Evolutionary conservation across 2,888 invertebrate genomes (phyloP).

Genomic region (Eupelmus urozonus): DNA sequence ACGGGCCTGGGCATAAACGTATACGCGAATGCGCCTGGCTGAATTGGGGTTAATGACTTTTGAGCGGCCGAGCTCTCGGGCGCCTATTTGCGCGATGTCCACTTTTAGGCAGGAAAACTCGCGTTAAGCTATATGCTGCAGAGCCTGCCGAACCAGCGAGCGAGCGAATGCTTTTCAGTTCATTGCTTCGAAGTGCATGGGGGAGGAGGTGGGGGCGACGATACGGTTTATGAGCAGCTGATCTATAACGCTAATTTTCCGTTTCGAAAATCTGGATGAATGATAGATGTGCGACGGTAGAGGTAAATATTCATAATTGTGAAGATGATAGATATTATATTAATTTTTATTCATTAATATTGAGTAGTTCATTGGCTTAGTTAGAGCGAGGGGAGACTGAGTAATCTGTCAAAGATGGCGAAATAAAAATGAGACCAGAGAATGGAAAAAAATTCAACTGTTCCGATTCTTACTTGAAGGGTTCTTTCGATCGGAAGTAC

Average conservation of each 20-base stretch:
- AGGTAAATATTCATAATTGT: too few species aligned
- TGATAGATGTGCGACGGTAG: too few species aligned
- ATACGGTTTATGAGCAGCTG: not conserved
- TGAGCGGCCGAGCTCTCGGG: slow-evolving; percentile 8
- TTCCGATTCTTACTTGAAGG: too few species aligned
- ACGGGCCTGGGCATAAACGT: not conserved
- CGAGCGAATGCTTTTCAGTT: slow-evolving; percentile 32
- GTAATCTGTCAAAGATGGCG: too few species aligned
- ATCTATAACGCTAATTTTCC: not conserved
- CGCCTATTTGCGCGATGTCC: slow-evolving; percentile 36
- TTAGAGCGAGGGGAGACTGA: too few species aligned
- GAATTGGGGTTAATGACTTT: slow-evolving; percentile 50
- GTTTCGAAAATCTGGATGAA: too few species aligned
- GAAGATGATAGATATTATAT: too few species aligned
- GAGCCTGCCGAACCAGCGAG: not conserved
- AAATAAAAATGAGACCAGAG: too few species aligned
- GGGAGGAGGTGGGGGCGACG: slow-evolving; percentile 5
- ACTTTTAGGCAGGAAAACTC: slow-evolving; percentile 37
- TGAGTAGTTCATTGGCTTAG: too few species aligned
- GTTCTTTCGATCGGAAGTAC: too few species aligned
- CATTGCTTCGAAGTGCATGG: not conserved
- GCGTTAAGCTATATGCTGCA: not conserved
- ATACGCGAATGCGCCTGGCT: not conserved
- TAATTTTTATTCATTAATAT: too few species aligned
- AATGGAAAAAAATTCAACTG: too few species aligned